Percentiles rank a stretch among this genome's conserved stretches.
phyloP scores from a whole-genome alignment of 2,113 vertebrate species.

The Lampris incognitus region DNA sequence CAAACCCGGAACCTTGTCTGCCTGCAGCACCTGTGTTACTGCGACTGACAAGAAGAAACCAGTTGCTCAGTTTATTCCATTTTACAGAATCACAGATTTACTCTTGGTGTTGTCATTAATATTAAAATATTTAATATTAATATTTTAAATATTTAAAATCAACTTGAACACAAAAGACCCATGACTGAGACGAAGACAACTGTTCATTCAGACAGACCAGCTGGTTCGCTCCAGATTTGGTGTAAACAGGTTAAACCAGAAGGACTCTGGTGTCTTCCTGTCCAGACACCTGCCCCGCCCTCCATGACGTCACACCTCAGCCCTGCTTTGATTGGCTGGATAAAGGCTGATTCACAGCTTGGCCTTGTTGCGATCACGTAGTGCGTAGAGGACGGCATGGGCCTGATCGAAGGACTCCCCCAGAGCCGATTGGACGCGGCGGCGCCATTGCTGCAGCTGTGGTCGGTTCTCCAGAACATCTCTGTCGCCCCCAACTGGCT shows the following conservation, averaged over 20 bases:
- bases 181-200: too few relatives aligned
- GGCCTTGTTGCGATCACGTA: slow-evolving; percentile 70
- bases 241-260: background rate
- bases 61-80: too few relatives aligned
- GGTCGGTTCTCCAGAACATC: slow-evolving; percentile 76
- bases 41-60: too few relatives aligned
- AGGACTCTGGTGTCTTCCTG: background rate
- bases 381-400: slow-evolving; percentile 70
- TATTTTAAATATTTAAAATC: too few relatives aligned
- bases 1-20: too few relatives aligned
- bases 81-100: too few relatives aligned
- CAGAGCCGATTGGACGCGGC: slow-evolving; percentile 69
- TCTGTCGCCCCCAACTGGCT: slow-evolving; percentile 74
- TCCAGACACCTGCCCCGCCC: background rate
- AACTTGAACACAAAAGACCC: too few relatives aligned
- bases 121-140: too few relatives aligned
- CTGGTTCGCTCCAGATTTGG: too few relatives aligned
- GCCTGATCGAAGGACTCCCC: slow-evolving; percentile 70
- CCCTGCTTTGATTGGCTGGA: background rate
- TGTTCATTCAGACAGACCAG: too few relatives aligned
- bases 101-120: too few relatives aligned
- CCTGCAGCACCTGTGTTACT: too few relatives aligned
- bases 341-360: slow-evolving; percentile 67
- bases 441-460: slow-evolving; percentile 74
- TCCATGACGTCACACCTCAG: background rate